Conservation (phyloP, 2,888 invertebrate genomes). For the Keiferia lycopersicella region DNA sequence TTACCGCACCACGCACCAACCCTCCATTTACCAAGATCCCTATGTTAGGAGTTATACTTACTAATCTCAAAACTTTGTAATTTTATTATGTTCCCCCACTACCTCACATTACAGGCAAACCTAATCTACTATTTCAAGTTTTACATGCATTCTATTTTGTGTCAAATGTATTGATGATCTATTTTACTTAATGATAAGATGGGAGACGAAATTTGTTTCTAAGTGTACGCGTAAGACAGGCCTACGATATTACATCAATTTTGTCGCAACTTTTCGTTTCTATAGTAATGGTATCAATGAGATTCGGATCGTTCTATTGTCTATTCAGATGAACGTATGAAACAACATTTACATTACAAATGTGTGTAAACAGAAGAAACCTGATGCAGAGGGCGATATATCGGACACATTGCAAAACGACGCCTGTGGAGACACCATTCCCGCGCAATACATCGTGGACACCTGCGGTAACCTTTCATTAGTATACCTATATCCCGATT, state of each 20-base stretch:
- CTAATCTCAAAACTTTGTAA: not conserved
- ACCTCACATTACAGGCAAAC: not conserved
- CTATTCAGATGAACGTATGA: slow-evolving; percentile 13
- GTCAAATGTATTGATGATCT: not conserved
- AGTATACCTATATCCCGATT: not conserved
- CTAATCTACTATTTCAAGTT: not conserved
- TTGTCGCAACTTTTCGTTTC: not conserved
- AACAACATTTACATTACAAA: slow-evolving; percentile 17
- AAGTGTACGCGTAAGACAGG: not conserved
- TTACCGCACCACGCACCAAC: slow-evolving; percentile 78
- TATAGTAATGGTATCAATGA: not conserved
- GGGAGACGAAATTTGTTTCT: not conserved
- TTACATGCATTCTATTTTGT: not conserved
- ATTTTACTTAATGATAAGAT: not conserved
- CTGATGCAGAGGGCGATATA: slow-evolving; percentile 70
- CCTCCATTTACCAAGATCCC: slow-evolving; percentile 40
- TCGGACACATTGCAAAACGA: slow-evolving; percentile 76
- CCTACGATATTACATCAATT: not conserved
- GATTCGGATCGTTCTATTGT: not conserved
- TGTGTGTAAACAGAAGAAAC: slow-evolving; percentile 42
- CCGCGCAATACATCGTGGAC: slow-evolving; percentile 73
- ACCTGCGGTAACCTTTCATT: slow-evolving; percentile 49
- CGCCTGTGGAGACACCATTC: slow-evolving; percentile 73
- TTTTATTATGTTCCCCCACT: not conserved
- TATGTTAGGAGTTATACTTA: slow-evolving; percentile 11